Evolutionary conservation across 2,113 vertebrate genomes (phyloP), one percentile per base, ranked within the genome.

Genomic region (Sinocyclocheilus anophthalmus): DNA sequence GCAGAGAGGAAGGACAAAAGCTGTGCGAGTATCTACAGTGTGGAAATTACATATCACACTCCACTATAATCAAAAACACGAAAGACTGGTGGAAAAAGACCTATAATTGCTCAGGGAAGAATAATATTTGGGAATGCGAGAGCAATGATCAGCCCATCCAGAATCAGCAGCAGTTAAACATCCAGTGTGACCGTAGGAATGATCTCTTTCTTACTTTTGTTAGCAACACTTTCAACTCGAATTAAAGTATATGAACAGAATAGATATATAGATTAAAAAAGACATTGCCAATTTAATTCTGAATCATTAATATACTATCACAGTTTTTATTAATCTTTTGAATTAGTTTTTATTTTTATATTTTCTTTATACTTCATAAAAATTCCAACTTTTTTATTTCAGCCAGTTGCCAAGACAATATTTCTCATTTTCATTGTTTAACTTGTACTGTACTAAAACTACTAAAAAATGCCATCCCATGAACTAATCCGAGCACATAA

Each of bases 61-160:
- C 1, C 0, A 0, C 0, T 8, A 10, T 2, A 1, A 0, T 6
- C 7, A 0, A 0, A 16, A 3, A 1, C 5, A 14, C 0, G 1
- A 0, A 3, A 1, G 18, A 0, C 3, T 59, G 14, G 79, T 89
- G 69, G 89, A 53, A 3, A 0, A 22, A 4, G 0, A 88, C 4
- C 26, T 93, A 92, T 84, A 83, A 0, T 0, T 94, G 93, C 72
- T 0, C 1, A 0, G 18, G 1, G 12, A 86, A 20, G 3, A 22
- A 0, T 0, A 89, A 6, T 72, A 92, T 94, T 69, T 94, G 93
- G 94, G 83, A 91, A 1, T 95, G 93, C 55, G 72, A 90, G 22
- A 59, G 4, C 0, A 0, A 39, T 9, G 1, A 0, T 0, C 0
- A 1, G 3, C 0, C 20, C 0, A 0, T 11, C 1, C 0, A 13